A percentile compares a stretch with the other conserved stretches of the same genome.
Evolutionary conservation across 2,113 vertebrate species (phyloP).

Genomic region (Muntiacus reevesi): DNA sequence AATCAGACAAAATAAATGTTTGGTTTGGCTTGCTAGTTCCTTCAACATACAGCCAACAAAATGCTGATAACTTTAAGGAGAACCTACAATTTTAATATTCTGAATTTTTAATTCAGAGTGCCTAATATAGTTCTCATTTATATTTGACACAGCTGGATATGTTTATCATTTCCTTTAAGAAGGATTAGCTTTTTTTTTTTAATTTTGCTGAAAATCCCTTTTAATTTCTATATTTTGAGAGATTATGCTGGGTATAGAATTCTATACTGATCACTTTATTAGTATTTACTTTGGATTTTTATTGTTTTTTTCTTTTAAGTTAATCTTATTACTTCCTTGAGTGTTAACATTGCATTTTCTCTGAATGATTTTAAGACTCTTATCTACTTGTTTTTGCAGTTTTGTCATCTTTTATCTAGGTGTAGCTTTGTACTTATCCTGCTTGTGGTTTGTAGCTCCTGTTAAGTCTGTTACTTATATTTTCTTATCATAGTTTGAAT

Average conservation of each 20-base stretch:
- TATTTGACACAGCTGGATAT: neutral
- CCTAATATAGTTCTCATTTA: neutral
- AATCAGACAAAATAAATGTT: neutral
- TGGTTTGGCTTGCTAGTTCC: neutral
- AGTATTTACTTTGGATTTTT: neutral
- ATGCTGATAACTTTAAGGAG: neutral
- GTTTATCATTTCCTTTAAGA: neutral
- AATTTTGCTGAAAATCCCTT: neutral
- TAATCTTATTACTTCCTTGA: neutral
- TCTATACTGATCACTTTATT: neutral
- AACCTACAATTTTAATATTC: neutral
- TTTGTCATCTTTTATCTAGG: neutral
- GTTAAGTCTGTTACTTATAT: neutral
- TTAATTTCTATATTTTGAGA: neutral
- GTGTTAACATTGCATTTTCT: neutral
- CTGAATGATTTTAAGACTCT: neutral
- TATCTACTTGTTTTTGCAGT: neutral
- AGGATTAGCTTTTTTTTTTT: neutral
- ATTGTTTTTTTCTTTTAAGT: neutral
- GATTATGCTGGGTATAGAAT: neutral
- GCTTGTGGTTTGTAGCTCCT: neutral
- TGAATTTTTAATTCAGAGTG: neutral
- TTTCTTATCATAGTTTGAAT: neutral
- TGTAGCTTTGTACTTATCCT: neutral
- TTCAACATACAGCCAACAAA: neutral